Evolutionary conservation across 2,113 vertebrate genomes (phyloP).

Genomic region (Setophaga kirtlandii): DNA sequence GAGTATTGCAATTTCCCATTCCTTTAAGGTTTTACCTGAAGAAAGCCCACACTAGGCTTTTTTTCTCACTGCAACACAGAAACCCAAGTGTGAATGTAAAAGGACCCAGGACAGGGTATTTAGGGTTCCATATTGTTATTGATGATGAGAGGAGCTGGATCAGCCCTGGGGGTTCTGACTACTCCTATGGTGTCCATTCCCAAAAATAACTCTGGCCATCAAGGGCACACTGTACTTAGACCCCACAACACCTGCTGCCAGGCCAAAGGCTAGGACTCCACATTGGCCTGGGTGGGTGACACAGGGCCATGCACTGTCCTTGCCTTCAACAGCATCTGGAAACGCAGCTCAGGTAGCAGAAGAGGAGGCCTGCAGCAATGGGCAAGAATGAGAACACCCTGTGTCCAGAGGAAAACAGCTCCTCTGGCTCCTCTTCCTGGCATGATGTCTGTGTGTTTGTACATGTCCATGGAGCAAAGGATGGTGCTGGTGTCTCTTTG

Average conservation of each 20-base stretch:
- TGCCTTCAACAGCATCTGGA: not conserved
- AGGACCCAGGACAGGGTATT: not conserved
- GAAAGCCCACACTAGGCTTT: not conserved
- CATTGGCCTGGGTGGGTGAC: not conserved
- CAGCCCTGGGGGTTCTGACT: not conserved
- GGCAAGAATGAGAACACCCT: not conserved
- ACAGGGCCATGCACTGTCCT: not conserved
- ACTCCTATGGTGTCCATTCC: not conserved
- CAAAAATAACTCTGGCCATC: not conserved
- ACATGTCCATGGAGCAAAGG: not conserved
- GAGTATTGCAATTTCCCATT: not conserved
- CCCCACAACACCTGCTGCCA: not conserved
- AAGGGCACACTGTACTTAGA: not conserved
- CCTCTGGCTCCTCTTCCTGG: not conserved
- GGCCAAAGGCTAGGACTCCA: not conserved
- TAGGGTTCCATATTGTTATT: not conserved
- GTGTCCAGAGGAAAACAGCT: not conserved
- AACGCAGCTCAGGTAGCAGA: not conserved
- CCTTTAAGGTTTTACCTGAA: not conserved
- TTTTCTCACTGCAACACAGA: not conserved
- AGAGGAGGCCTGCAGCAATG: not conserved
- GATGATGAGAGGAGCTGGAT: not conserved
- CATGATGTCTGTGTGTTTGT: not conserved
- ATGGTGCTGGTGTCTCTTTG: not conserved
- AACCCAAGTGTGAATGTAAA: not conserved